Base-by-base conservation (phyloP, 2,888 invertebrate genomes). In the Amphipoea oculea region DNA sequence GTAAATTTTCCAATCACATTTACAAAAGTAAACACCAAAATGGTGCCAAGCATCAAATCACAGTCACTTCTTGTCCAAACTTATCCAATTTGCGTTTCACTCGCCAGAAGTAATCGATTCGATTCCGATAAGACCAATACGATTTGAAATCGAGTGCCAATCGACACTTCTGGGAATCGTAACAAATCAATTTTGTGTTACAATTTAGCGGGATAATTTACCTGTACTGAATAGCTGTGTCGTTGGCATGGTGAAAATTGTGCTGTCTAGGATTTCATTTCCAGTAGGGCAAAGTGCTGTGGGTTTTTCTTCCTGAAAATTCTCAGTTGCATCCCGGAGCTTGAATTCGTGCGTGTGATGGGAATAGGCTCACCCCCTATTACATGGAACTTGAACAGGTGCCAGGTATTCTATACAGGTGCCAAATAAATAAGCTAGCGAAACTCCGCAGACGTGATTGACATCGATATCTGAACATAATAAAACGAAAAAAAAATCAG, bases 41-140 rank as follows among this genome's bases (percentile, higher is more conserved):
- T 40, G 36, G 20, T 76, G 60, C 76, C 70, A 60, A 78, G n/a
- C 5, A 48, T 76, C 76, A n/a, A 36, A 78, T 76, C 45, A 36
- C 17, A 14, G 36, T 60, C n/a, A n/a, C 60, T n/a, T 42, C 42
- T 29, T 76, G 48, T 76, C n/a, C 20, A 79, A 76, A 79, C 79
- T 76, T 62, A 76, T 76, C 60, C 48, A 79, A 62, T 76, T 76
- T 76, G 62, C 79, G 36, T 79, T n/a, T 40, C 79, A 48, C 40
- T 76, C 48, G 73, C 82, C 86, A 80, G 63, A 81, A 84, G 86
- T 83, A 89, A 90, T 91, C 90, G 89, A 87, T 89, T 90, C 71
- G 73, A 74, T 79, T 77, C 76, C 86, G 86, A 87, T 85, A 87
- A 87, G 84, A 77, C 82, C 90, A 87, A 88, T 88, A 79, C 73